Base-by-base conservation (phyloP, 2,797 vertebrate species). In the Falco rusticolus region DNA sequence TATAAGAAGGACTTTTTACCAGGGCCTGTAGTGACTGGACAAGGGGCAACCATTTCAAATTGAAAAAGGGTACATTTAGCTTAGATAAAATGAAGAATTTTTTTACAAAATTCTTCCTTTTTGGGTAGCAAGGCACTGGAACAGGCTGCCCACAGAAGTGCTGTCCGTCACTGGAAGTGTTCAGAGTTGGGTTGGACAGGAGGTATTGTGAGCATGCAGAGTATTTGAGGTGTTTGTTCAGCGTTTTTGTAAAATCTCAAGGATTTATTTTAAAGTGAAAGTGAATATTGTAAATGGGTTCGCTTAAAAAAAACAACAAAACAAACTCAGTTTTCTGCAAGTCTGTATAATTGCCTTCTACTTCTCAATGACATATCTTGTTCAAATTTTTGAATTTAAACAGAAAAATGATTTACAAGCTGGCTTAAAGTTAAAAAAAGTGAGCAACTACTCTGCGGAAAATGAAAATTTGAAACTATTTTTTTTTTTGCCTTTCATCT, bases 391-490 rank as follows among this genome's bases (percentile, higher is more conserved):
- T 78, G 71, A 86, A 70, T 90, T 91, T 88, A 56, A 93, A 86
- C 76, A 86, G 48, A 45, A 59, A 88, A 89, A 54, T 41, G 11
- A 76, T 95, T 86, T 94, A 39, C 91, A 71, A 93, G 68, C 76
- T 92, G 92, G 26, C 64, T 96, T 87, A 83, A 91, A 81, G 37
- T 45, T 68, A 45, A 72, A 75, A 65, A 53, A 90, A 59, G 31
- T 26, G n/a, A 96, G 31, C 45, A 83, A 47, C 69, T 88, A 83
- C 87, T 91, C 54, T 56, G 29, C 81, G 57, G 78, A 87, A 89
- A 77, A n/a, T 16, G 60, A 74, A 89, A 89, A 87, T 57, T 50
- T 80, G 13, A 77, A 94, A 80, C 68, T 48, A 29, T 76, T 8
- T 12, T 60, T 24, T 9, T 63, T 24, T 39, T 43, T 69, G 5